These are phyloP conservation scores for Epistrophe eligans DNA, from an alignment of 2,888 invertebrate species.

Conservation along the genomic window DNA sequence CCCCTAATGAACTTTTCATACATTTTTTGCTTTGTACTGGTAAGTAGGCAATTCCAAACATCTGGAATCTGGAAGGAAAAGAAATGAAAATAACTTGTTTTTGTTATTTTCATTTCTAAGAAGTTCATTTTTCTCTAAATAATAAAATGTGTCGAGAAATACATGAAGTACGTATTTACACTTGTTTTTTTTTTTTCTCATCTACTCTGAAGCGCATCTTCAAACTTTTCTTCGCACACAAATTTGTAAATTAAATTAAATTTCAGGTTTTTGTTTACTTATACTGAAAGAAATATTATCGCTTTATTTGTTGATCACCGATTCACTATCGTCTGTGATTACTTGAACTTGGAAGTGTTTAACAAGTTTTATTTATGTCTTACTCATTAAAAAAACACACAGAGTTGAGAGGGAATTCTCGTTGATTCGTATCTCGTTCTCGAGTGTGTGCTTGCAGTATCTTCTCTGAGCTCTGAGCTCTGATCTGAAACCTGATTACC, in stretches of 20 bases:
- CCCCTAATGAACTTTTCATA: too few relatives aligned
- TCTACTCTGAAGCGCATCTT: background rate
- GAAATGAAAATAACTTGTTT: too few relatives aligned
- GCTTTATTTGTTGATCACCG: background rate
- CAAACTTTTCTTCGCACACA: background rate
- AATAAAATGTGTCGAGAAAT: background rate
- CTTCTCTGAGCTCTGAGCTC: conserved; percentile 28
- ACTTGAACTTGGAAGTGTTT: background rate
- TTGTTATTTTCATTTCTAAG: too few relatives aligned
- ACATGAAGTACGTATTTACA: background rate
- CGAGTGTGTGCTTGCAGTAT: background rate
- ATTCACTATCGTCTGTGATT: background rate
- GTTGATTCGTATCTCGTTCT: conserved; percentile 10
- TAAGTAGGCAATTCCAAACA: too few relatives aligned
- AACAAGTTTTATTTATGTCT: conserved; percentile 13
- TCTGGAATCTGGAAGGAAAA: background rate
- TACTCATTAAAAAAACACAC: background rate
- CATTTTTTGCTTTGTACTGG: too few relatives aligned
- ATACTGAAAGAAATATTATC: background rate
- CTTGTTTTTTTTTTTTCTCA: background rate
- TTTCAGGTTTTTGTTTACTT: conserved; percentile 21
- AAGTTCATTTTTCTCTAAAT: too few relatives aligned
- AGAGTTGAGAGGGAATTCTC: conserved; percentile 1
- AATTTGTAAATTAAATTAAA: background rate
- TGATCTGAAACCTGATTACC: conserved; percentile 9